Conservation (phyloP, 2,888 invertebrate species). For the Psylliodes chrysocephalus region DNA sequence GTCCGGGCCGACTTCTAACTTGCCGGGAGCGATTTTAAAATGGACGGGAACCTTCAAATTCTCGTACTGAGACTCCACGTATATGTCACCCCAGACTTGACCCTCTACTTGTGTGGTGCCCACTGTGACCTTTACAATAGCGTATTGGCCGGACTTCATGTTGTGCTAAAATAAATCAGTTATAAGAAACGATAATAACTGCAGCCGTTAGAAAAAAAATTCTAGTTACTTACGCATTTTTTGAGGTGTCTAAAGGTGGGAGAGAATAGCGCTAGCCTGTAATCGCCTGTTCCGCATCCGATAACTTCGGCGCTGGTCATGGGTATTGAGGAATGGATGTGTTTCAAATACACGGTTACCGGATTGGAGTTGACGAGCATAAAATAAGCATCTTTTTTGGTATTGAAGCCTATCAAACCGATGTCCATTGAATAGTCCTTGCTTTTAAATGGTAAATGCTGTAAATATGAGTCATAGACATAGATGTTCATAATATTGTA, state of each 20-base stretch:
- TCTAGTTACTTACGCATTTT: conserved; percentile 52
- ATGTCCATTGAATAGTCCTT: conserved; percentile 68
- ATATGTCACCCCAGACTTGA: conserved; percentile 74
- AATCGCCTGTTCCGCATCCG: conserved; percentile 70
- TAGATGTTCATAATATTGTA: no score
- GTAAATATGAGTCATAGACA: no score
- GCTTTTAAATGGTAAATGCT: conserved; percentile 61
- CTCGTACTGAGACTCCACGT: conserved; percentile 78
- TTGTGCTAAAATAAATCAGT: conserved; percentile 63
- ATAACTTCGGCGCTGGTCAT: conserved; percentile 70
- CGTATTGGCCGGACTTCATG: conserved; percentile 71
- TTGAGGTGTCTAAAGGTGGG: conserved; percentile 61
- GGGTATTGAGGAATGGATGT: conserved; percentile 71
- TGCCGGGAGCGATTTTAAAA: conserved; percentile 80
- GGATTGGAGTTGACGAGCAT: conserved; percentile 81
- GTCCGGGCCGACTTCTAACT: conserved; percentile 75
- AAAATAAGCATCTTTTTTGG: conserved; percentile 76
- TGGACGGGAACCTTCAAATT: conserved; percentile 76
- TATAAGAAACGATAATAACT: no score
- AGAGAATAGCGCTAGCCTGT: conserved; percentile 57
- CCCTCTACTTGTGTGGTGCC: conserved; percentile 76
- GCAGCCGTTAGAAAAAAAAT: no score
- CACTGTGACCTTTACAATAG: conserved; percentile 77
- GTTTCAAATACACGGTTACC: conserved; percentile 72
- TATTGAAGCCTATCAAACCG: conserved; percentile 73